Conservation (phyloP, 2,113 vertebrate genomes). For the Poeciliopsis occidentalis region DNA sequence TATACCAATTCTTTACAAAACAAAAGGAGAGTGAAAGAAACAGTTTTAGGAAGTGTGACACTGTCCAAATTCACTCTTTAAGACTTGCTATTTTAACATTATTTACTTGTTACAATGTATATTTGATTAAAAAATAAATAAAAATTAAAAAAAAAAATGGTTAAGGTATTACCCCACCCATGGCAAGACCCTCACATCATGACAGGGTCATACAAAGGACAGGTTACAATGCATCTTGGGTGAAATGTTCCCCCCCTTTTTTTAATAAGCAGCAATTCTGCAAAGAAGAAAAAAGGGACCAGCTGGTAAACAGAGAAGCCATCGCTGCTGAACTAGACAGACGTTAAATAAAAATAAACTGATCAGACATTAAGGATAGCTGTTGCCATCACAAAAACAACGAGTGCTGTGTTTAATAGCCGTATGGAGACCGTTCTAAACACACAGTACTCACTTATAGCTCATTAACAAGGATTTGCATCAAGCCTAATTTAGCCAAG, state of each 20-base stretch:
- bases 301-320: slow-evolving; percentile 56
- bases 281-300: slow-evolving; percentile 54
- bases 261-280: slow-evolving; percentile 35
- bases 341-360: slow-evolving; percentile 59
- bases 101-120: background rate
- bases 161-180: slow-evolving; percentile 42
- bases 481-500: slow-evolving; percentile 72
- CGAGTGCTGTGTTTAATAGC: slow-evolving; percentile 53
- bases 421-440: slow-evolving; percentile 55
- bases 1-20: slow-evolving; percentile 48
- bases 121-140: slow-evolving; percentile 73
- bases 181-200: slow-evolving; percentile 54
- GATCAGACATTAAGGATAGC: slow-evolving; percentile 50
- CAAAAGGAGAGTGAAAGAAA: slow-evolving; percentile 42
- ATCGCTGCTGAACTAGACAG: slow-evolving; percentile 54
- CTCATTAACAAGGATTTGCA: slow-evolving; percentile 73
- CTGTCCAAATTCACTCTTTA: slow-evolving; percentile 23
- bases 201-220: slow-evolving; percentile 71
- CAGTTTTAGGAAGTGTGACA: slow-evolving; percentile 35
- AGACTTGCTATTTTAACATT: background rate
- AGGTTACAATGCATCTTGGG: slow-evolving; percentile 71
- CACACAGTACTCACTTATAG: slow-evolving; percentile 65
- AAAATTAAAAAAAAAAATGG: no score
- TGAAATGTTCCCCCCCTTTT: slow-evolving; percentile 55
- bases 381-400: slow-evolving; percentile 41